Base-by-base conservation (phyloP, 1,140 invertebrate species). In the Drosophila melanogaster region DNA sequence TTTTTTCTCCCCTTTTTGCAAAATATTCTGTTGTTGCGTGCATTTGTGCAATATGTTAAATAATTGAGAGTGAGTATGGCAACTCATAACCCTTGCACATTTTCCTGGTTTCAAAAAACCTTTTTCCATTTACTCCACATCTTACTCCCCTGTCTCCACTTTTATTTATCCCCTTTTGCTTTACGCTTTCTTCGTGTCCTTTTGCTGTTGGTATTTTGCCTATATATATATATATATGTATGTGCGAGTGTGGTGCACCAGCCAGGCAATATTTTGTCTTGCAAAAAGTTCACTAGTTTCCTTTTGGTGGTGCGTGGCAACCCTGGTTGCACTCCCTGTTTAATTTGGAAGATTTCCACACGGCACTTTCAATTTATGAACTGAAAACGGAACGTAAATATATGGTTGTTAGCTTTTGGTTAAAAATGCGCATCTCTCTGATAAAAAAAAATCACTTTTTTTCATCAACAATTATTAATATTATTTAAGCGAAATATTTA, bases 41-140 rank as follows among this genome's bases (percentile, higher is more conserved):
- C 71, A 69, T 60, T 66, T 53, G 35, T 35, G 77, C 76, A 70
- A 79, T 80, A 80, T 79, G 64, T 75, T 80, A 51, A 51, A 51
- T 51, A 51, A 60, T 79, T 70, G 12, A 77, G 54, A 60, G 35
- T 15, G 58, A 15, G 41, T 33, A 35, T 57, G 46, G 30, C 30
- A 50, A 51, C 24, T 50, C 46, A 17, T 41, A 50, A 54, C 57
- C 41, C 41, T 38, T 41, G 6, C 19, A 7, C 12, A 41, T n/a
- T 30, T 37, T 37, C 33, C 10, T 50, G n/a, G 15, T 22, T 24
- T 64, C 33, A 2, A 4, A 4, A 33, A 50, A 15, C 15, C 19
- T 10, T 33, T 24, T 15, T 7, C 26, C 19, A 22, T 4, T 19
- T 33, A 22, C 22, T n/a, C n/a, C 17, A 4, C n/a, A n/a, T 8